Percentiles rank a stretch among this genome's conserved stretches.
These are phyloP conservation scores for Psittacula derbiana DNA, from an alignment of 2,797 vertebrate genomes.

Conservation along the genomic window DNA sequence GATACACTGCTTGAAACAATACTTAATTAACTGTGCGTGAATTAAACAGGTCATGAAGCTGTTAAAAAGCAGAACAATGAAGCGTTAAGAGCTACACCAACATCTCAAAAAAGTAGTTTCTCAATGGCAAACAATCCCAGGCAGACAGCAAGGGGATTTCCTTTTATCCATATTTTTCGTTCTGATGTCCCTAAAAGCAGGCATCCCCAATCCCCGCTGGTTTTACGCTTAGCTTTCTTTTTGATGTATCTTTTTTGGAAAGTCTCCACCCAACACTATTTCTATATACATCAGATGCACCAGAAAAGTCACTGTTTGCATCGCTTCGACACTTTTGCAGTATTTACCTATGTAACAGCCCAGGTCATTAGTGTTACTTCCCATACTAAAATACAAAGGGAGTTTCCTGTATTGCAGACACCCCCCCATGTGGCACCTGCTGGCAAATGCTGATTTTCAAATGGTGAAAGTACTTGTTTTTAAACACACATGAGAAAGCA, in stretches of 20 bases:
- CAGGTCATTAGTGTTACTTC: neutral
- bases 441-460: slow-evolving; percentile 49
- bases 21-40: slow-evolving; percentile 16
- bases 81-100: neutral
- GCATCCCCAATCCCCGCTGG: neutral
- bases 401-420: slow-evolving; percentile 49
- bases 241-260: neutral
- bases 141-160: neutral
- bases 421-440: slow-evolving; percentile 48
- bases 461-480: neutral
- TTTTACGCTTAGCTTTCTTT: neutral
- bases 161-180: neutral
- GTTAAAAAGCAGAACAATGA: slow-evolving; percentile 1
- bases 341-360: neutral
- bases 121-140: neutral
- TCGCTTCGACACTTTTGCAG: neutral
- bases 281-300: neutral
- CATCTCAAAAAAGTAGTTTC: neutral
- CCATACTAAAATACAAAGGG: neutral
- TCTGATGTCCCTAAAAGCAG: neutral
- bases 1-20: slow-evolving; percentile 50
- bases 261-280: neutral
- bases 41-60: slow-evolving; percentile 63
- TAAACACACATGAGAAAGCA: neutral
- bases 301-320: neutral